A percentile compares a stretch with the other conserved stretches of the same genome.
phyloP scores from a whole-genome alignment of 2,113 vertebrate genomes.

The Lepus americanus region DNA sequence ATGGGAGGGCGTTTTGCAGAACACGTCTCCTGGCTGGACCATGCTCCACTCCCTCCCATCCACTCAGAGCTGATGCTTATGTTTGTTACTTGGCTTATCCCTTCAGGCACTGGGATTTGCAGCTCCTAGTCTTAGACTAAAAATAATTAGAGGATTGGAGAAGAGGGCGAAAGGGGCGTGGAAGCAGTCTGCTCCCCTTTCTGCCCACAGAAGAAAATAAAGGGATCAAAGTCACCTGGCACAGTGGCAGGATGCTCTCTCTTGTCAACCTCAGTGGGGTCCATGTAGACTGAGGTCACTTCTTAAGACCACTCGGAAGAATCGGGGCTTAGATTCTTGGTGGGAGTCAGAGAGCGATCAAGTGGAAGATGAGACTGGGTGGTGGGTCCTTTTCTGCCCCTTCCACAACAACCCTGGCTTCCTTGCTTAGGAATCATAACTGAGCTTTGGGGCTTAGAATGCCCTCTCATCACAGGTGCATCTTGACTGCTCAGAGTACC shows the following conservation, averaged over 20 bases:
- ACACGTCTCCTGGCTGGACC: not conserved
- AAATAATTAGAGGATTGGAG: not conserved
- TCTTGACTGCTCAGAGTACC: not conserved
- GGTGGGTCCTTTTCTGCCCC: not conserved
- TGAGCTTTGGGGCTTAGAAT: not conserved
- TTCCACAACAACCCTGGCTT: not conserved
- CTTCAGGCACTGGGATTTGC: not conserved
- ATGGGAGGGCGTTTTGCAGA: conserved; percentile 3
- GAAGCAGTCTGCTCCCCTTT: not conserved
- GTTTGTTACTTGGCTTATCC: not conserved
- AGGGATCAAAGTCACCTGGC: not conserved
- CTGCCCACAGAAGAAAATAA: not conserved
- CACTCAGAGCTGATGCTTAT: not conserved
- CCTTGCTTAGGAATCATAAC: not conserved
- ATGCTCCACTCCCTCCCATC: not conserved
- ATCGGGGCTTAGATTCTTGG: not conserved
- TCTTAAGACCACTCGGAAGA: not conserved
- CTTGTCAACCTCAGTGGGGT: not conserved
- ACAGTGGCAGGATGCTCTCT: not conserved
- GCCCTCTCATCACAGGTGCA: not conserved
- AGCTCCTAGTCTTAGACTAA: not conserved
- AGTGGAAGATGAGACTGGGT: not conserved
- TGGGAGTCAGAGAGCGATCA: not conserved
- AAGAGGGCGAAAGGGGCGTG: not conserved
- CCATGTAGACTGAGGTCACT: not conserved